These are phyloP conservation scores for Lepidiolamprologus cunningtoni DNA, from an alignment of 2,113 vertebrate genomes.

Conservation along the genomic window DNA sequence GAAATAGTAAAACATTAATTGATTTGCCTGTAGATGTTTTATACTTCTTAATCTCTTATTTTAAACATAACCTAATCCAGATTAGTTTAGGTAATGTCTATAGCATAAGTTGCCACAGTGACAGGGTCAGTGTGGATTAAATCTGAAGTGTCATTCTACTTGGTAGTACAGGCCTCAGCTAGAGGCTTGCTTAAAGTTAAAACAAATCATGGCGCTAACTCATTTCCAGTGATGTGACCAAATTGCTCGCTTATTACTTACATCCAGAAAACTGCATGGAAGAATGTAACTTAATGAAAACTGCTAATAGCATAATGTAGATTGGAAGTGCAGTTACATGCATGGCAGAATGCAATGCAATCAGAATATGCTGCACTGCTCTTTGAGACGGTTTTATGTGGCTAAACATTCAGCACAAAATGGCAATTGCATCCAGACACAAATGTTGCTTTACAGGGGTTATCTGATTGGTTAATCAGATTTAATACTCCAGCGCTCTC, in stretches of 20 bases:
- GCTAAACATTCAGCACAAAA: slow-evolving; percentile 27
- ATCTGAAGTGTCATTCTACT: neutral
- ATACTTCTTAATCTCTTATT: neutral
- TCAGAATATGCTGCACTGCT: slow-evolving; percentile 16
- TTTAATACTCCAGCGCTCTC: neutral
- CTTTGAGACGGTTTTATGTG: neutral
- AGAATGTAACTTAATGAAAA: slow-evolving; percentile 24
- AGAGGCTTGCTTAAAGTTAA: neutral
- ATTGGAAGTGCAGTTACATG: slow-evolving; percentile 24
- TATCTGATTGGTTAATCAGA: slow-evolving; percentile 27
- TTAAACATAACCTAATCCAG: neutral
- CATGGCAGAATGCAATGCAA: slow-evolving; percentile 17
- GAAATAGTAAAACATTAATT: neutral
- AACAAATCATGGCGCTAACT: neutral
- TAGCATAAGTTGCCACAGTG: neutral
- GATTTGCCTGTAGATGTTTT: neutral
- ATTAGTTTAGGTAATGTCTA: neutral
- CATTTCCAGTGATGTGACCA: neutral
- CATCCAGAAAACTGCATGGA: neutral
- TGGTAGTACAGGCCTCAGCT: neutral
- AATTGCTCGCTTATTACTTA: slow-evolving; percentile 8
- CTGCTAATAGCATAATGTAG: slow-evolving; percentile 30
- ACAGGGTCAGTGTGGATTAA: neutral
- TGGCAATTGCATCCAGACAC: slow-evolving; percentile 16
- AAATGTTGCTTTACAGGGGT: slow-evolving; percentile 31